A percentile compares a stretch with the other conserved stretches of the same genome.
Conservation (phyloP, 2,888 invertebrate species). For the Spisula solida region DNA sequence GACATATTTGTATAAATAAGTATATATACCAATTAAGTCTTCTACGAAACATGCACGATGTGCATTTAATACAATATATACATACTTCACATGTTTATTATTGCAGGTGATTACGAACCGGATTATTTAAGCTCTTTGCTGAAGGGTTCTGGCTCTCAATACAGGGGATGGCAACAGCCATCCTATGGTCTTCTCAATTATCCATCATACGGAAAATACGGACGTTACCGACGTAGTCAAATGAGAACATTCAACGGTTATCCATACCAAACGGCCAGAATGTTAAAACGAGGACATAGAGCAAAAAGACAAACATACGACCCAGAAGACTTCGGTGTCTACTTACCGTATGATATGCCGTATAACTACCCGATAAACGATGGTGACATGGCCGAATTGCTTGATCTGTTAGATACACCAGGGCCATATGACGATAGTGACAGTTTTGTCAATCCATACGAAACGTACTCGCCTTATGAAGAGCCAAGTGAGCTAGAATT, state of each 20-base stretch:
- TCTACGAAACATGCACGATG: not conserved
- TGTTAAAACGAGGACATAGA: slow-evolving; percentile 60
- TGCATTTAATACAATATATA: not conserved
- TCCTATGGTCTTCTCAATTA: not conserved
- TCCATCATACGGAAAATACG: slow-evolving; percentile 14
- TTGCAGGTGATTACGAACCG: not conserved
- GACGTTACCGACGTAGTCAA: slow-evolving; percentile 53
- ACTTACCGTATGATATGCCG: slow-evolving; percentile 38
- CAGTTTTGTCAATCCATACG: slow-evolving; percentile 32
- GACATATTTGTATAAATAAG: no score
- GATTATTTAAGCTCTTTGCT: not conserved
- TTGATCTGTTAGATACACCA: slow-evolving; percentile 28
- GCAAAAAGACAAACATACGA: slow-evolving; percentile 59
- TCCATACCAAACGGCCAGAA: slow-evolving; percentile 27
- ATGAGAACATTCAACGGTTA: slow-evolving; percentile 15
- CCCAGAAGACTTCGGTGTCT: slow-evolving; percentile 26
- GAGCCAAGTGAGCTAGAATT: slow-evolving; percentile 41
- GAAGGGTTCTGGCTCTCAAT: not conserved
- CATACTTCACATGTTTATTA: not conserved
- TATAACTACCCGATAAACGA: slow-evolving; percentile 48
- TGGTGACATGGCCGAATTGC: slow-evolving; percentile 32
- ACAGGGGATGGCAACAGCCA: not conserved
- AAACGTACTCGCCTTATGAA: slow-evolving; percentile 51
- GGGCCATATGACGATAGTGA: slow-evolving; percentile 45
- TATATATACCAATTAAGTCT: no score